Evolutionary conservation across 2,113 vertebrate species (phyloP), one percentile per base, ranked within the genome.

Genomic region (Barnardius zonarius): DNA sequence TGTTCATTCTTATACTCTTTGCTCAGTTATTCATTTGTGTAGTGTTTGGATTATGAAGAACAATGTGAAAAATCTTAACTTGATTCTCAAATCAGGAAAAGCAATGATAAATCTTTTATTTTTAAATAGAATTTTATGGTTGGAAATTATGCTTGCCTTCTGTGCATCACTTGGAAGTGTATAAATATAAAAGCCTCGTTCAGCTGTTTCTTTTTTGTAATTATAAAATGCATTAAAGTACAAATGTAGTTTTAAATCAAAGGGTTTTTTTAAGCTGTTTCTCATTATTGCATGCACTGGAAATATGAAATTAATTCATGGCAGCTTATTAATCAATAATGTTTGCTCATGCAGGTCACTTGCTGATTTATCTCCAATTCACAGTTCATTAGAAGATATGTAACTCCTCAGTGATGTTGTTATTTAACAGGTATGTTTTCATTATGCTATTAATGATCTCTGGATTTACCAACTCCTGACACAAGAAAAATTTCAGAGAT

Each of bases 271-370:
- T 83, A 46, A 91, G 96, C 35, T 79, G 39, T 82, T 93, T 79
- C 82, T 90, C 90, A 31, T 81, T 94, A 81, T 84, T 86, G 61
- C 23, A 33, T 76, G 82, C 61, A 33, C 46, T 79, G 75, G 41
- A 94, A 95, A 78, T 82, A 67, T 1, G 14, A 94, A 94, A 94
- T 92, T 93, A 88, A 92, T 96, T 96, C 27, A 37, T 80, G 74
- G 66, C 90, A 92, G 68, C 20, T 88, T 96, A 95, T 91, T 97
- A 96, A 97, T 97, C 93, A 94, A 43, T 91, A 61, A 49, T 91
- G 91, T 97, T 96, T 97, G 68, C 74, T 96, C 95, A 52, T 64
- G 74, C 95, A 97, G 96, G 96, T 96, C 81, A 69, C 77, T 96
- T 54, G 88, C 76, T 95, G 94, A 93, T 94, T 92, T 90, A 73